phyloP scores from a whole-genome alignment of 2,888 invertebrate species.

The Cataglyphis albicans region DNA sequence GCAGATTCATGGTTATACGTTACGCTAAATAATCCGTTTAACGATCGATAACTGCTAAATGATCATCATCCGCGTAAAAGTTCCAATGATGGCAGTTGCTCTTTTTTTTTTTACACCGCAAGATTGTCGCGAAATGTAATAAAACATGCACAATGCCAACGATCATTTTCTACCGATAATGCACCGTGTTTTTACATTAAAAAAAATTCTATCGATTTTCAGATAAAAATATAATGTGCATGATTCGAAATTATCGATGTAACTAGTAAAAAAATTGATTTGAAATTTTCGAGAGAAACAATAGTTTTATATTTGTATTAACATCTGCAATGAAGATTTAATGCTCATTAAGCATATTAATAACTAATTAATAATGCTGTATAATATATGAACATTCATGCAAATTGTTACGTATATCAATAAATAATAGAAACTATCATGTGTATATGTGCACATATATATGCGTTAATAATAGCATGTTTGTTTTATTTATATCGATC shows the following conservation, averaged over 20 bases:
- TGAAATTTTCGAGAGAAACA: not conserved
- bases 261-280: not conserved
- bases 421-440: slow-evolving; percentile 17
- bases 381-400: not conserved
- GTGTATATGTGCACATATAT: not conserved
- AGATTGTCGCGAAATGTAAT: not conserved
- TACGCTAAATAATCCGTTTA: slow-evolving; percentile 78
- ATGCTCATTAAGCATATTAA: not conserved
- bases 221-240: not conserved
- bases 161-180: not conserved
- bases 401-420: slow-evolving; percentile 14
- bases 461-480: not conserved
- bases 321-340: slow-evolving; percentile 1
- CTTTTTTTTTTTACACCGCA: slow-evolving; percentile 23
- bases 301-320: not conserved
- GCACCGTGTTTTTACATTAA: not conserved
- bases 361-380: not conserved
- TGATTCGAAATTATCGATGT: not conserved
- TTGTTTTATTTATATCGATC: slow-evolving; percentile 6
- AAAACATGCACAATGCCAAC: slow-evolving; percentile 19
- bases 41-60: slow-evolving; percentile 65
- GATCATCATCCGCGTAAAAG: slow-evolving; percentile 43
- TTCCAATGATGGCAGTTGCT: not conserved
- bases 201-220: not conserved
- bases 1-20: slow-evolving; percentile 77